phyloP scores from a whole-genome alignment of 2,797 vertebrate species.

The Phalloptychus januarius region DNA sequence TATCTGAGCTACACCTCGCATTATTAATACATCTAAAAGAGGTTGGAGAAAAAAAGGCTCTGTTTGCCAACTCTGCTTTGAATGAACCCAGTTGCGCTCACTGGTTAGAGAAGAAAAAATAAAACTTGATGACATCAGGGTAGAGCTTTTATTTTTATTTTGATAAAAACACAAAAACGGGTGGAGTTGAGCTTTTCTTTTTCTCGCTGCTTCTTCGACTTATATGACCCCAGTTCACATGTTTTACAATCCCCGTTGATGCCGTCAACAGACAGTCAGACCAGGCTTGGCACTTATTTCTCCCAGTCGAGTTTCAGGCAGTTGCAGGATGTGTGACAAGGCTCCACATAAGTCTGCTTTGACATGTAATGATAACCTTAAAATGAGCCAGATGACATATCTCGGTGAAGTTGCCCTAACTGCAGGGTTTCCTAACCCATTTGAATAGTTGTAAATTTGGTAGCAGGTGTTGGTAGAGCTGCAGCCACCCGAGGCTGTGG shows the following conservation, averaged over 20 bases:
- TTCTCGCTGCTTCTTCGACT: neutral
- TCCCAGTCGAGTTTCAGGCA: neutral
- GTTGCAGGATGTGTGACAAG: neutral
- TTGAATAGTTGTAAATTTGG: slow-evolving; percentile 7
- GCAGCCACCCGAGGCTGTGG: slow-evolving; percentile 50
- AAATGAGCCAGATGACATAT: slow-evolving; percentile 1
- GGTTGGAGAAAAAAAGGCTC: neutral
- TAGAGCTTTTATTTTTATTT: neutral
- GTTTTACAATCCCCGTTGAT: neutral
- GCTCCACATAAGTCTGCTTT: neutral
- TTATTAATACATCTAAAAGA: neutral
- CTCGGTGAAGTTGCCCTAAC: neutral
- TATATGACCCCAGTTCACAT: neutral
- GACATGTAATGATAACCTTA: neutral
- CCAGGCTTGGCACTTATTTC: neutral
- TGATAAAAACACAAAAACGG: neutral
- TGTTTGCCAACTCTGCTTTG: neutral
- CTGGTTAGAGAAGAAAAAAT: neutral
- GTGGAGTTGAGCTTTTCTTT: neutral
- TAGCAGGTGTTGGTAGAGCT: slow-evolving; percentile 18
- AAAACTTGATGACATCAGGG: neutral
- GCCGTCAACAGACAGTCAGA: no score
- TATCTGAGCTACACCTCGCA: neutral
- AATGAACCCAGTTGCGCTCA: neutral
- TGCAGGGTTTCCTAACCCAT: neutral